Evolutionary conservation across 2,888 invertebrate genomes (phyloP), one percentile per base, ranked within the genome.

Genomic region (Hyles lineata): DNA sequence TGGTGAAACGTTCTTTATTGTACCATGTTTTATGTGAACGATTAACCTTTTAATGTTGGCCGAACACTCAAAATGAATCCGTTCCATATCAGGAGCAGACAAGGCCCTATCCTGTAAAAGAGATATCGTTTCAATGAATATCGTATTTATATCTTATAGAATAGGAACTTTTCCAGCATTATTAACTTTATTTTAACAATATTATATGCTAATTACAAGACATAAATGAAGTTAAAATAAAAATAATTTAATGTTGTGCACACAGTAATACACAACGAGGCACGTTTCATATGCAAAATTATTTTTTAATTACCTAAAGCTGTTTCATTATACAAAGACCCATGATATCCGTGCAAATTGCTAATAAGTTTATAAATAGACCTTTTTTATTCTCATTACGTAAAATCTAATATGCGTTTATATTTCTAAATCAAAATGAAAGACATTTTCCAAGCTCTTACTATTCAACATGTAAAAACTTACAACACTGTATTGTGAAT

Each of bases 31-130:
- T 93, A 94, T 94, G 92, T 83, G 89, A 92, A 93, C 94, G 92
- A 94, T 94, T 94, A 93, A 93, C 93, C 93, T 94, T 93, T 92
- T 92, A 91, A 90, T 92, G 88, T 88, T 88, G 89, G 87, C 90
- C 84, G 87, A 85, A 86, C 90, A 85, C 83, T 86, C 81, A 79
- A 86, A 89, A 87, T 89, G 83, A 86, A 88, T 83, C 81, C 78
- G 35, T 60, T 50, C 32, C 50, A 63, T 72, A 62, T 32, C 29
- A 29, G 25, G 19, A 52, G 23, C 55, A 9, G 9, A 71, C 50
- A 19, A 11, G 1, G 25, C 43, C 62, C 11, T 61, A 61, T 52
- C 29, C 61, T 61, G n/a, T 29, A 6, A 11, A 6, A 61, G 25
- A 43, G 61, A 50, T n/a, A 55, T 55, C 15, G 6, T 50, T 67